Percentiles rank a stretch among this genome's conserved stretches.
Evolutionary conservation across 2,888 invertebrate genomes (phyloP).

Genomic region (Toxonevra muliebris): DNA sequence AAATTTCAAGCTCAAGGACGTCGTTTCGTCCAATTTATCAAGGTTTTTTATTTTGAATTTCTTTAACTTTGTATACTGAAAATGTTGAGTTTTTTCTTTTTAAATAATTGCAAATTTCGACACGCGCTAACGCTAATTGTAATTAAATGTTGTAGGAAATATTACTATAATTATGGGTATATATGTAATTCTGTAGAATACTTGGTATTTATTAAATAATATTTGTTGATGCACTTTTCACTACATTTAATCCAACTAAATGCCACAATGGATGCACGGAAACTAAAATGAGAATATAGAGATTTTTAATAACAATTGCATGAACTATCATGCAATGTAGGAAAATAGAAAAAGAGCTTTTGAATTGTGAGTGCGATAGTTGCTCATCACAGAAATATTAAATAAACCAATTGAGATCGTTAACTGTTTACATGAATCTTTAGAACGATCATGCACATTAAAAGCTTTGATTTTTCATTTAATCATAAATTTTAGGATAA

Average conservation of each 20-base stretch:
- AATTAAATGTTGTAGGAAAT: background rate
- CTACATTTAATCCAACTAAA: conserved; percentile 22
- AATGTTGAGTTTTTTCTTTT: background rate
- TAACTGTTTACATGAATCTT: too few species aligned
- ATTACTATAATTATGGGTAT: background rate
- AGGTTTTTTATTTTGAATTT: background rate
- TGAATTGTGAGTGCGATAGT: too few species aligned
- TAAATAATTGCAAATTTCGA: background rate
- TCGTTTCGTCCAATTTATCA: background rate
- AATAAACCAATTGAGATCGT: too few species aligned
- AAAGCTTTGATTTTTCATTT: too few species aligned
- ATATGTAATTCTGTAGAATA: background rate
- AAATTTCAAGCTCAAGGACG: conserved; percentile 21
- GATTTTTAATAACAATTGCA: conserved; percentile 10
- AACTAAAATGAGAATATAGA: conserved; percentile 17
- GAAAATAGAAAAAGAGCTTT: too few species aligned
- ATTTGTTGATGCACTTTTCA: background rate
- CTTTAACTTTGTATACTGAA: background rate
- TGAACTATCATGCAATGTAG: background rate
- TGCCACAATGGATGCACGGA: conserved; percentile 27
- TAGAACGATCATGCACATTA: too few species aligned
- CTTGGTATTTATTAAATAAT: background rate
- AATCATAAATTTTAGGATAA: too few species aligned
- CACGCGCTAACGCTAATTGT: too few species aligned
- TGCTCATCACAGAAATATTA: too few species aligned